Percentiles rank a stretch among this genome's conserved stretches.
phyloP scores from a whole-genome alignment of 2,113 vertebrate genomes.

The Corythornis cristatus region DNA sequence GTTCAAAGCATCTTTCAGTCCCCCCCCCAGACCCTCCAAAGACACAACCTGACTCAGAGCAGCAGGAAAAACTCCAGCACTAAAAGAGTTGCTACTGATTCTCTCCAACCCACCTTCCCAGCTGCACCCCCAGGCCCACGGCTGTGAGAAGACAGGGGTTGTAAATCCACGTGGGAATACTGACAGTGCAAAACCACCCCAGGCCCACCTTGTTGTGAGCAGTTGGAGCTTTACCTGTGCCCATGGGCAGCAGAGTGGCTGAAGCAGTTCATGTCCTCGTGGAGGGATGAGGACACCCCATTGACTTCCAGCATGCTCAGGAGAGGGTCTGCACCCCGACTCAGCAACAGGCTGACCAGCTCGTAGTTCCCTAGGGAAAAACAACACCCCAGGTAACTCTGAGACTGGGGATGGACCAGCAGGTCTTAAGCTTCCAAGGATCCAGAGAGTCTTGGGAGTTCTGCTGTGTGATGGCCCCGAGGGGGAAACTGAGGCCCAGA shows the following conservation, averaged over 20 bases:
- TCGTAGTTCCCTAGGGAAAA: constrained; percentile 90
- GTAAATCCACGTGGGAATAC: background rate
- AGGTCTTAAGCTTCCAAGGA: background rate
- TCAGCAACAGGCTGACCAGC: constrained; percentile 91
- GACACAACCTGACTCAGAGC: background rate
- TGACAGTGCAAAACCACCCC: background rate
- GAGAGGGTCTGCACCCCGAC: constrained; percentile 89
- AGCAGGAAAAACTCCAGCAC: background rate
- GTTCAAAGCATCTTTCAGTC: background rate
- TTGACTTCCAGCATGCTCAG: constrained; percentile 86
- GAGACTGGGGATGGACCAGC: background rate
- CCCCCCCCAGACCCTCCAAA: background rate
- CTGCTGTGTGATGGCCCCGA: background rate
- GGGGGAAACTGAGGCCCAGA: background rate
- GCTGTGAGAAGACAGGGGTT: accelerated
- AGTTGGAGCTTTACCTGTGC: constrained; percentile 82
- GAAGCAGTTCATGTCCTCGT: constrained; percentile 98
- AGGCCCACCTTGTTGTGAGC: accelerated
- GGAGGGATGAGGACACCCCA: constrained; percentile 86
- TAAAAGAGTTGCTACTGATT: background rate
- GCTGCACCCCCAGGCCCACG: background rate
- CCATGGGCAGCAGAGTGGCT: constrained; percentile 94
- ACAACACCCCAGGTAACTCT: background rate
- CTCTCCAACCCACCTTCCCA: background rate
- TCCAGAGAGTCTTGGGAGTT: background rate